A percentile compares a stretch with the other conserved stretches of the same genome.
Evolutionary conservation across 2,113 vertebrate species (phyloP).

Genomic region (Polypterus bichir): DNA sequence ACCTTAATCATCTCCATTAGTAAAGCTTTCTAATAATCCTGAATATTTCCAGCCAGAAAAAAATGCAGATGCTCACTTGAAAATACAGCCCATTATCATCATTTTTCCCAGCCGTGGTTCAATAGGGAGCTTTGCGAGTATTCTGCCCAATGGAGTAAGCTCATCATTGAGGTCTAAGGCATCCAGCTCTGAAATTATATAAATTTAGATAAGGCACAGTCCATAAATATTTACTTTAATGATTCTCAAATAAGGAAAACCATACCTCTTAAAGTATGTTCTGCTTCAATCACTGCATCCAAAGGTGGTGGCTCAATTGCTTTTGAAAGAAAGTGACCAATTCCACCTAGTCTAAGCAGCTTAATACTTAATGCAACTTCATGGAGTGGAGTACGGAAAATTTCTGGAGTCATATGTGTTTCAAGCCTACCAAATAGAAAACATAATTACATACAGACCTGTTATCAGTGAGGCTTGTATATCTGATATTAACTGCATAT

Average conservation of each 20-base stretch:
- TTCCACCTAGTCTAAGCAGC: slow-evolving; percentile 73
- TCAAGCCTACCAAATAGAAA: slow-evolving; percentile 54
- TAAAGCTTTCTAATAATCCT: no score
- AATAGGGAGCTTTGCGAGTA: slow-evolving; percentile 83
- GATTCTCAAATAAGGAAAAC: not conserved
- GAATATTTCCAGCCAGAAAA: not conserved
- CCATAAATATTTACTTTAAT: no score
- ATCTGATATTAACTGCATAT: no score
- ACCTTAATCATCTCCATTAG: no score
- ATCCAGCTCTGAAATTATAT: slow-evolving; percentile 65
- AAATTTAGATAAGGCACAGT: no score
- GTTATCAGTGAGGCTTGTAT: no score
- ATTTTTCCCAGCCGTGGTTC: slow-evolving; percentile 92
- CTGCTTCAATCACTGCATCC: slow-evolving; percentile 90
- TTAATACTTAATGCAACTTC: slow-evolving; percentile 92
- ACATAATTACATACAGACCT: no score
- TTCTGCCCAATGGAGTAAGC: slow-evolving; percentile 81
- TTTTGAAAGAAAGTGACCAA: slow-evolving; percentile 85
- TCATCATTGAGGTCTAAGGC: slow-evolving; percentile 83
- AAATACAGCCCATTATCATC: slow-evolving; percentile 97
- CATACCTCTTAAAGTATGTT: slow-evolving; percentile 72
- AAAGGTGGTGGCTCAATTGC: slow-evolving; percentile 92
- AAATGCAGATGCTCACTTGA: slow-evolving; percentile 59
- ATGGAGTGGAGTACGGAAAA: slow-evolving; percentile 85
- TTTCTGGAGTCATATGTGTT: slow-evolving; percentile 87